Evolutionary conservation across 1,140 invertebrate species (phyloP).

Genomic region (Physella acuta): DNA sequence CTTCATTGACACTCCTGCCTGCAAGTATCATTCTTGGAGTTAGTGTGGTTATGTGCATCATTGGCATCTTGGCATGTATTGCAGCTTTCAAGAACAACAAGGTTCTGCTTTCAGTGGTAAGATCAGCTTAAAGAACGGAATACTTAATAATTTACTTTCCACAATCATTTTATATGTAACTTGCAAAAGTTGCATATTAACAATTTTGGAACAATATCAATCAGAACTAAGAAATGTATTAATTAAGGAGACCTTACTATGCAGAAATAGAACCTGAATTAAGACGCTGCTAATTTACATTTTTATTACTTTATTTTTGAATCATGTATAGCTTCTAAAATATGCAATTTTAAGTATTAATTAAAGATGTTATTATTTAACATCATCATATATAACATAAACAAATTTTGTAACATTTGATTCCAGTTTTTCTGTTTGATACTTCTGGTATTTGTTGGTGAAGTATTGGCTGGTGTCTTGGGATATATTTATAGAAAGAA

Average conservation of each 20-base stretch:
- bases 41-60: constrained; percentile 77
- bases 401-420: too few relatives aligned
- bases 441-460: constrained; percentile 51
- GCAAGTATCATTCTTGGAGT: constrained; percentile 70
- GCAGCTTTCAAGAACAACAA: constrained; percentile 83
- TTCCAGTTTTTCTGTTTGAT: constrained; percentile 55
- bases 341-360: too few relatives aligned
- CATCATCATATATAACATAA: too few relatives aligned
- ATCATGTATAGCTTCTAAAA: too few relatives aligned
- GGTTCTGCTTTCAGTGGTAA: constrained; percentile 78
- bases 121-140: too few relatives aligned
- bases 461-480: constrained; percentile 47
- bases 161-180: too few relatives aligned
- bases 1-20: constrained; percentile 50
- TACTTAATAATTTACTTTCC: too few relatives aligned
- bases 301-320: background rate
- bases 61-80: constrained; percentile 86
- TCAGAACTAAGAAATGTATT: too few relatives aligned
- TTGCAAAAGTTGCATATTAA: too few relatives aligned
- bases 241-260: too few relatives aligned
- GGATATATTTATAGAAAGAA: constrained; percentile 51
- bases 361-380: too few relatives aligned
- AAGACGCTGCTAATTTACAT: background rate
- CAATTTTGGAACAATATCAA: too few relatives aligned
- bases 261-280: background rate